Base-by-base conservation (phyloP, 1,140 invertebrate genomes). In the Notospermus geniculatus region DNA sequence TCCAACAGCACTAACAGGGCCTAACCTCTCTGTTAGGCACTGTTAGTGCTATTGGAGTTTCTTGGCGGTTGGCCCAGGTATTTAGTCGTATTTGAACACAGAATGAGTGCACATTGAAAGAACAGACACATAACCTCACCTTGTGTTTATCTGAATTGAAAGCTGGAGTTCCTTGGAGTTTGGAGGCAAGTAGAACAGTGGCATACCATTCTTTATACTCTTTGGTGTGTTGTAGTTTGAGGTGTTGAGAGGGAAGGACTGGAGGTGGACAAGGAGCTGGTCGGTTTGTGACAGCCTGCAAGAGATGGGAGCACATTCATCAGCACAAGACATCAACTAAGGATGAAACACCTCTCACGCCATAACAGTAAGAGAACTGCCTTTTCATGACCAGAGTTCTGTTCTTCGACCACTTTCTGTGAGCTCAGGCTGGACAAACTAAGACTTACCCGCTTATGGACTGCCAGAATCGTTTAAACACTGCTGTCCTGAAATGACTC, bases 211-310 rank as follows among this genome's bases (percentile, higher is more conserved):
- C 69, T 85, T 85, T 2, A 91, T 86, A 59, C 85, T 87, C 63
- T 91, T 89, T 1, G 90, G 89, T 27, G 91, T 82, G 46, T 84
- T 87, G 69, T 88, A 89, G 83, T 88, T 87, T 39, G 84, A 82
- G 66, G 84, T 85, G 54, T 85, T 85, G 36, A 80, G 80, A 36
- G 85, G 83, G 80, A 91, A 90, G 60, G 87, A 88, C 71, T 89
- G 88, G 9, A 92, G 84, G 72, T 90, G 89, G 1, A 86, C 86
- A 41, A 91, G 74, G 67, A 88, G 82, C 57, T 86, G 85, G 76
- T 91, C 90, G 41, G 87, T 86, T 52, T 90, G 85, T 13, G 85
- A 85, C 52, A 91, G 80, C 54, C 82, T 83, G 58, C 23, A 75
- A 74, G 52, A 64, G 67, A 60, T n/a, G n/a, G n/a, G n/a, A n/a